Evolutionary conservation across 2,888 invertebrate species (phyloP).

Genomic region (Notodonta dromedarius): DNA sequence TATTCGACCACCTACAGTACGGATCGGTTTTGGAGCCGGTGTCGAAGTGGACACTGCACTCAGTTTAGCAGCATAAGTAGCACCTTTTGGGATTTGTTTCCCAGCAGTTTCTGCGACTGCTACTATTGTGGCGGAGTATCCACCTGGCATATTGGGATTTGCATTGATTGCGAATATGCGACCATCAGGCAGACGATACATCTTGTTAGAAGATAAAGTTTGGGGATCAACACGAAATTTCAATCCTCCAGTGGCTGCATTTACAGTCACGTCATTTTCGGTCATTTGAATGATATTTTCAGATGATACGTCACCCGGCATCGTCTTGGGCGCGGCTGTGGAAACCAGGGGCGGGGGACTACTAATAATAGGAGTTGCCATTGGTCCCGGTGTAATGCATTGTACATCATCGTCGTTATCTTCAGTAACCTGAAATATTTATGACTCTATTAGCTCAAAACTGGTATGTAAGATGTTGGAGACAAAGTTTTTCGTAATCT

Average conservation of each 20-base stretch:
- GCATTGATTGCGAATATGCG: conserved; percentile 79
- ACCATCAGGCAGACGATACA: conserved; percentile 80
- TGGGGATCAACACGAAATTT: conserved; percentile 81
- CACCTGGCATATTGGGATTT: conserved; percentile 79
- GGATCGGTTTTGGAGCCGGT: conserved; percentile 25
- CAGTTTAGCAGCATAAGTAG: conserved; percentile 70
- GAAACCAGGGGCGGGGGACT: conserved; percentile 50
- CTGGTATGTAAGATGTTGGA: neutral
- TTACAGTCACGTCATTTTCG: conserved; percentile 80
- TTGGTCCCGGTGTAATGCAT: conserved; percentile 75
- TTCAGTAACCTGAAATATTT: conserved; percentile 65
- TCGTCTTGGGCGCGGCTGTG: conserved; percentile 26
- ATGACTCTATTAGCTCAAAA: too few relatives aligned
- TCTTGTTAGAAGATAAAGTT: conserved; percentile 79
- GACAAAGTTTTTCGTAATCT: neutral
- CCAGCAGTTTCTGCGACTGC: conserved; percentile 65
- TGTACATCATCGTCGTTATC: conserved; percentile 78
- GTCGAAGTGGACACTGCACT: conserved; percentile 52
- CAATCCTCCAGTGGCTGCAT: conserved; percentile 73
- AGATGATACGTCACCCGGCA: conserved; percentile 51
- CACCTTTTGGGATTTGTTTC: conserved; percentile 56
- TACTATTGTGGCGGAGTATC: conserved; percentile 81
- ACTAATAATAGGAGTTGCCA: conserved; percentile 48
- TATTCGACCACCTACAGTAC: conserved; percentile 9
- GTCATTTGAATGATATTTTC: conserved; percentile 81